phyloP scores from a whole-genome alignment of 1,140 invertebrate genomes.

The Anagrus nilaparvatae region DNA sequence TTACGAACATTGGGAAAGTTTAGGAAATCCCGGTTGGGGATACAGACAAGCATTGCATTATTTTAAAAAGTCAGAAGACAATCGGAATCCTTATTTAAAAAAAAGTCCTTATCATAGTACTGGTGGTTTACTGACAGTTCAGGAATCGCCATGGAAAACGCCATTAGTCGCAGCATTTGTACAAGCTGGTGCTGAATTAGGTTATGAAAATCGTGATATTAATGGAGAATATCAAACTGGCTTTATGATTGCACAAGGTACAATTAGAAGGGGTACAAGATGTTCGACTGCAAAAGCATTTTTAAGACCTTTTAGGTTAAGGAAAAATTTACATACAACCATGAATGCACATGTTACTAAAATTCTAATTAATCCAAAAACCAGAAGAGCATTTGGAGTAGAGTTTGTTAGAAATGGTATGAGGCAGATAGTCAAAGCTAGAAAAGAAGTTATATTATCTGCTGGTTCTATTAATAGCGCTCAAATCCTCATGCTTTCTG shows the following conservation, averaged over 20 bases:
- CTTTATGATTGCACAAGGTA: slow-evolving; percentile 84
- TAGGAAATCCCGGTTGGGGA: slow-evolving; percentile 82
- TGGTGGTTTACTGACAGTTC: slow-evolving; percentile 67
- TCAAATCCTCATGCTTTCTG: slow-evolving; percentile 78
- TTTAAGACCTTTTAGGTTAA: slow-evolving; percentile 61
- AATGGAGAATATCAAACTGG: slow-evolving; percentile 75
- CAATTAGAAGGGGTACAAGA: slow-evolving; percentile 70
- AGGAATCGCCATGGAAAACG: slow-evolving; percentile 75
- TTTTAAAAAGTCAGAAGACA: slow-evolving; percentile 84
- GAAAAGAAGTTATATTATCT: slow-evolving; percentile 68
- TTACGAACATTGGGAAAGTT: slow-evolving; percentile 81
- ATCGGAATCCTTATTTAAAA: slow-evolving; percentile 70
- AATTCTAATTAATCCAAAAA: slow-evolving; percentile 59
- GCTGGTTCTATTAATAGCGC: slow-evolving; percentile 72
- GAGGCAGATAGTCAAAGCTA: slow-evolving; percentile 53
- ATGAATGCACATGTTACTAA: slow-evolving; percentile 66
- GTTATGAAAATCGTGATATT: slow-evolving; percentile 79
- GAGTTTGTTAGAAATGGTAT: slow-evolving; percentile 63
- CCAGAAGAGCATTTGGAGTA: slow-evolving; percentile 62
- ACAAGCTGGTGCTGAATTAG: slow-evolving; percentile 75
- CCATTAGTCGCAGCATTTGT: slow-evolving; percentile 72
- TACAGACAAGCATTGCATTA: slow-evolving; percentile 81
- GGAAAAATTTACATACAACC: slow-evolving; percentile 70
- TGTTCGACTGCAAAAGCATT: slow-evolving; percentile 89
- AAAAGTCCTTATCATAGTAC: slow-evolving; percentile 59